phyloP scores from a whole-genome alignment of 2,113 vertebrate species.

The Leptobrachium ailaonicum region DNA sequence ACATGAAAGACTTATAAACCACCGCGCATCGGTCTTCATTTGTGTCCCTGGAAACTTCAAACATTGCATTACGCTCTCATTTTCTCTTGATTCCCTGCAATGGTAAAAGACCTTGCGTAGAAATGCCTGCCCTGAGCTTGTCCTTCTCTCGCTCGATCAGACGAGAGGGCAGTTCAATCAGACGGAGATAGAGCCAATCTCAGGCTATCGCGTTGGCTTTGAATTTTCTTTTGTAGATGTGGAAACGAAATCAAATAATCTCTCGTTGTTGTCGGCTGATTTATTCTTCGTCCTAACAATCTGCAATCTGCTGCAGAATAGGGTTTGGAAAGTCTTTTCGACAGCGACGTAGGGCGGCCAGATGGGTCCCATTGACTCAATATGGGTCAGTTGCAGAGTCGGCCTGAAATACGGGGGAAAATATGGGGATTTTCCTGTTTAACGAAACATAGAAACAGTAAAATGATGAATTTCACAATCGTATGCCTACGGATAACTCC shows the following conservation, averaged over 20 bases:
- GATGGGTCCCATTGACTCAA: too few relatives aligned
- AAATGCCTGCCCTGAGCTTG: not conserved
- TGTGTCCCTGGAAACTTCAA: not conserved
- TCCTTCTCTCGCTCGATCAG: not conserved
- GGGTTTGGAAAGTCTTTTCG: too few relatives aligned
- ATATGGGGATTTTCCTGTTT: too few relatives aligned
- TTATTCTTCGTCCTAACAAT: not conserved
- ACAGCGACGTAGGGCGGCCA: too few relatives aligned
- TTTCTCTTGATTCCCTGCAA: not conserved
- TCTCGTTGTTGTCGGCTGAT: not conserved
- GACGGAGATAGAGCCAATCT: conserved; percentile 8
- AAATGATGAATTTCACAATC: too few relatives aligned
- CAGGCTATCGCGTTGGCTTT: not conserved
- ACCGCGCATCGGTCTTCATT: not conserved
- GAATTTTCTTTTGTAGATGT: not conserved
- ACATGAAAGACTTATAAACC: not conserved
- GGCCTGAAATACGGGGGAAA: too few relatives aligned
- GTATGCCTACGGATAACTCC: too few relatives aligned
- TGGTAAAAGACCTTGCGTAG: not conserved
- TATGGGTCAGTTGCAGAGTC: too few relatives aligned
- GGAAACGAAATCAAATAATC: not conserved
- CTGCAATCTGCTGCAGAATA: not conserved
- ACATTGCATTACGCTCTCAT: not conserved
- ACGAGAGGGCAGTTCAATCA: not conserved
- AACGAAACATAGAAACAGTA: too few relatives aligned